Conservation (phyloP, 1,140 invertebrate genomes). For the Saxidomus purpurata region DNA sequence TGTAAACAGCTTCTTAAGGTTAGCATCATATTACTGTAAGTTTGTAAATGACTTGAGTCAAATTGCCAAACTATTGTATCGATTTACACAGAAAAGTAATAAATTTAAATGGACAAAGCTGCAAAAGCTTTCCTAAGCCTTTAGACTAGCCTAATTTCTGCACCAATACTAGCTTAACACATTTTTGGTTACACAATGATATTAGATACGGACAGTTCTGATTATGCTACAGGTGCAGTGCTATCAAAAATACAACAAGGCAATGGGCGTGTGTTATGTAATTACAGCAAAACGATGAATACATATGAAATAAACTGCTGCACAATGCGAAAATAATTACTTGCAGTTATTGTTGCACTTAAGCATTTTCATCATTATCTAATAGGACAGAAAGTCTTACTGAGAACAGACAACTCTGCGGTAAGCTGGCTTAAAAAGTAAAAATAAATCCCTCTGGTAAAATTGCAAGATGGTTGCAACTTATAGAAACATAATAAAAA, state of each 20-base stretch:
- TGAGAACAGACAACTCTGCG: too few species aligned
- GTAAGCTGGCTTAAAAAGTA: slow-evolving; percentile 68
- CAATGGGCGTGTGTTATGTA: slow-evolving; percentile 67
- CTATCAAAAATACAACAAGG: slow-evolving; percentile 75
- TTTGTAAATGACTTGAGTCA: too few species aligned
- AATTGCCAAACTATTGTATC: too few species aligned
- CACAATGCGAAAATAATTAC: slow-evolving; percentile 58
- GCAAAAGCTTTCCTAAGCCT: too few species aligned
- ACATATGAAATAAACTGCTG: slow-evolving; percentile 87
- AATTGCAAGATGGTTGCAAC: too few species aligned
- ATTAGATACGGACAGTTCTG: slow-evolving; percentile 73
- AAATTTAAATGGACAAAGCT: not conserved
- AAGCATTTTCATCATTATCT: slow-evolving; percentile 70
- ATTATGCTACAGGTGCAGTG: slow-evolving; percentile 72
- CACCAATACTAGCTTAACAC: too few species aligned
- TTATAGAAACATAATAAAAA: slow-evolving; percentile 74
- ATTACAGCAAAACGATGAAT: slow-evolving; percentile 63
- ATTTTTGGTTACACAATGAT: too few species aligned
- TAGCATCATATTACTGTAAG: too few species aligned
- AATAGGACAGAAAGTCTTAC: too few species aligned
- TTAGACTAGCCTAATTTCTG: too few species aligned
- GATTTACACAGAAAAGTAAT: too few species aligned
- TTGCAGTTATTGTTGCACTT: slow-evolving; percentile 60
- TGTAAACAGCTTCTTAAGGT: too few species aligned
- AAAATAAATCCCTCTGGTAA: slow-evolving; percentile 70